Conservation (phyloP, 92 coral and sea anemone species). For the Siderastrea siderea region DNA sequence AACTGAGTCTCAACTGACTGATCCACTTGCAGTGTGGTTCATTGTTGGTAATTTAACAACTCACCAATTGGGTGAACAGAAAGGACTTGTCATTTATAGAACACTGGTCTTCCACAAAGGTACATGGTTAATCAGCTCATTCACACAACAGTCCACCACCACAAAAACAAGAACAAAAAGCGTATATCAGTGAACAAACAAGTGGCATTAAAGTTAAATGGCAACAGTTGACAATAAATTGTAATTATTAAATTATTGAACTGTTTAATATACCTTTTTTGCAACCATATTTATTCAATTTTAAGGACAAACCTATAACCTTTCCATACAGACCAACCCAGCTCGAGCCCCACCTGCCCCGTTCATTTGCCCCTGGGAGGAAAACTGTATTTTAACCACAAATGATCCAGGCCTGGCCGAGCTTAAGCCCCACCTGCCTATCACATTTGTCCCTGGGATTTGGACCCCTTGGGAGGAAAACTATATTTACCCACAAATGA, state of each 20-base stretch:
- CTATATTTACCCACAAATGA: too few relatives aligned
- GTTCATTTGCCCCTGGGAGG: neutral
- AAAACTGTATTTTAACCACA: too few relatives aligned
- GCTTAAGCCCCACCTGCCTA: too few relatives aligned
- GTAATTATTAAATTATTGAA: too few relatives aligned
- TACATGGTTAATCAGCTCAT: neutral
- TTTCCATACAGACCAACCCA: neutral
- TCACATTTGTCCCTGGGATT: too few relatives aligned
- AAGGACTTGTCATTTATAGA: constrained; percentile 9
- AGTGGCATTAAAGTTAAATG: neutral
- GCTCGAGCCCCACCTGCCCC: neutral
- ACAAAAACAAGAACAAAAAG: neutral
- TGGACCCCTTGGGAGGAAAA: too few relatives aligned
- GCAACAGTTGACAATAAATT: too few relatives aligned
- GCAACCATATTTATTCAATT: neutral
- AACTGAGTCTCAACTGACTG: neutral
- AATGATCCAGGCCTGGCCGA: too few relatives aligned
- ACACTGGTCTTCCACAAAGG: constrained; percentile 3
- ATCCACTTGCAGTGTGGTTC: neutral
- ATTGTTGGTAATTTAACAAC: neutral
- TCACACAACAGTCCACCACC: neutral
- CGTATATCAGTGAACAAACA: neutral
- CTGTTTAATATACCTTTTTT: too few relatives aligned
- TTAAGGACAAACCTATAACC: neutral
- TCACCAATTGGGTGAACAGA: neutral